Conservation (phyloP, 2,797 vertebrate species). For the Picus viridis region DNA sequence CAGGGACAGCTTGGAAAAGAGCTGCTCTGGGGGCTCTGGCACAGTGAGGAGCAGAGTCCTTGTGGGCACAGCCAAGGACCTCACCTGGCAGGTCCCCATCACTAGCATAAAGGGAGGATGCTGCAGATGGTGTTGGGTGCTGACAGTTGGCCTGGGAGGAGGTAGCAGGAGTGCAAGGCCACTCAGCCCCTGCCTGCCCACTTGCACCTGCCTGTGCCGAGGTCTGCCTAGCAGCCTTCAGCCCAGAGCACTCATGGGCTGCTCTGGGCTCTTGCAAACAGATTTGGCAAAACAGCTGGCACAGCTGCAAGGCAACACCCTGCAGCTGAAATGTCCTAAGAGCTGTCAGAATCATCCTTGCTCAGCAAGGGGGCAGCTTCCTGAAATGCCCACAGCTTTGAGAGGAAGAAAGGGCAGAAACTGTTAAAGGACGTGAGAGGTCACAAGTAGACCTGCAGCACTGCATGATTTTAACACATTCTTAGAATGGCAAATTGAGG, state of each 20-base stretch:
- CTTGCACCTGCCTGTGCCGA: fast-evolving
- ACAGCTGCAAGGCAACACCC: background rate
- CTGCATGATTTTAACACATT: background rate
- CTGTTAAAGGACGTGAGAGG: background rate
- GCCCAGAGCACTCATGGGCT: background rate
- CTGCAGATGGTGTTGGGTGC: background rate
- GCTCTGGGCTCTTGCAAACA: background rate
- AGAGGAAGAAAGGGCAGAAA: background rate
- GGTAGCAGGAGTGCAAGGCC: background rate
- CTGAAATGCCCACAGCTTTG: background rate
- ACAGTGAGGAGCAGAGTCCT: fast-evolving
- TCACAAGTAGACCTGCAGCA: background rate
- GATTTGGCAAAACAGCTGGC: background rate
- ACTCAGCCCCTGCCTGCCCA: background rate
- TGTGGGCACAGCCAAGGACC: background rate
- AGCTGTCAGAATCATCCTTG: background rate
- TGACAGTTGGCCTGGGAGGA: background rate
- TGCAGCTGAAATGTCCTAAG: background rate
- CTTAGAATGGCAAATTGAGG: background rate
- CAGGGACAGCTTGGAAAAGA: fast-evolving
- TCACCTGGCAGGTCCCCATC: background rate
- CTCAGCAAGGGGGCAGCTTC: background rate
- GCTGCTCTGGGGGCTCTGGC: background rate
- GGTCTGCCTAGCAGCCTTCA: background rate
- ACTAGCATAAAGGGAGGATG: background rate